These are phyloP conservation scores for Gambusia holbrooki DNA, from an alignment of 2,113 vertebrate species.

Conservation along the genomic window DNA sequence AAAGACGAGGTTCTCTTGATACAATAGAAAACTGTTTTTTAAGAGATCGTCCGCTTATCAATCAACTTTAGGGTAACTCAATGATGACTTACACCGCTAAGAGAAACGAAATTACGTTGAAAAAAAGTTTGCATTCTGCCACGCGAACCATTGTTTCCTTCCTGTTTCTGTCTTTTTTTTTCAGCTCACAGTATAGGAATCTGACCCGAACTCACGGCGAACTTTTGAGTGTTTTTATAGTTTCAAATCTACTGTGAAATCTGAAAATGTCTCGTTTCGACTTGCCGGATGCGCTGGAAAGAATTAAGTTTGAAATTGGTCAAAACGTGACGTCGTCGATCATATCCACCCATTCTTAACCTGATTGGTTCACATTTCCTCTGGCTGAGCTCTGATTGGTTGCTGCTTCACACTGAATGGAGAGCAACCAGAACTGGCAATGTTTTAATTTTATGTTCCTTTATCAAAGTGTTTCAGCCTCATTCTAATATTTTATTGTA, in stretches of 20 bases:
- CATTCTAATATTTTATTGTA: slow-evolving; percentile 12
- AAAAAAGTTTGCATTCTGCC: too few relatives aligned
- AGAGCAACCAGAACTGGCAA: too few relatives aligned
- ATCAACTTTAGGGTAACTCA: too few relatives aligned
- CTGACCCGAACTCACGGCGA: not conserved
- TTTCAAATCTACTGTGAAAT: not conserved
- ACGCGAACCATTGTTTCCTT: not conserved
- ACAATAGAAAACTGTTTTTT: too few relatives aligned
- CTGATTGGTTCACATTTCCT: not conserved
- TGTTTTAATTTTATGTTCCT: not conserved
- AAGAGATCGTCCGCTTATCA: too few relatives aligned
- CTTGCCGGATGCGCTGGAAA: not conserved
- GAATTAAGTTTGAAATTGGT: not conserved
- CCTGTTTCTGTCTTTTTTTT: not conserved
- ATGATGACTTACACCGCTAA: too few relatives aligned
- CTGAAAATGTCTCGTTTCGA: not conserved
- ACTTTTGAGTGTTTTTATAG: not conserved
- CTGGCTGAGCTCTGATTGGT: not conserved
- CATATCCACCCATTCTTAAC: not conserved
- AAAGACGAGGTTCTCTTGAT: too few relatives aligned
- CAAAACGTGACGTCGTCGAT: not conserved
- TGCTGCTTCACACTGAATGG: not conserved
- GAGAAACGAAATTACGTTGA: too few relatives aligned
- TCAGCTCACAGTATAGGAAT: not conserved
- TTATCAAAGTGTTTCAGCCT: not conserved